Percentiles rank a stretch among this genome's conserved stretches.
Evolutionary conservation across 2,113 vertebrate species (phyloP).

Genomic region (Epinephelus fuscoguttatus): DNA sequence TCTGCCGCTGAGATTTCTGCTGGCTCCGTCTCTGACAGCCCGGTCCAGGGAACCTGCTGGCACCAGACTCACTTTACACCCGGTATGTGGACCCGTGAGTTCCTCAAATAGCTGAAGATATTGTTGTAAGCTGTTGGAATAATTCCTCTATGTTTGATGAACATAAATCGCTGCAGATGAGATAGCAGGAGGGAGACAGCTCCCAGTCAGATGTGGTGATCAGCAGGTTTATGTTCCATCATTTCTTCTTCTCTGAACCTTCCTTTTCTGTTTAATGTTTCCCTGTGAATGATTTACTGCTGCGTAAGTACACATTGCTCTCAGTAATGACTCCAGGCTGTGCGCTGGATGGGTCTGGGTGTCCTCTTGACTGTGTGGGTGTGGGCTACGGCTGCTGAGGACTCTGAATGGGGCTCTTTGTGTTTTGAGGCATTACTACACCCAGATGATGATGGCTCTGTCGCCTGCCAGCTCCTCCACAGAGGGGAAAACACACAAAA

Average conservation of each 20-base stretch:
- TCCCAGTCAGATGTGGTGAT: slow-evolving; percentile 20
- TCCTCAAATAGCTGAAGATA: slow-evolving; percentile 38
- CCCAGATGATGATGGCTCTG: slow-evolving; percentile 46
- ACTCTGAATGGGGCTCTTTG: slow-evolving; percentile 76
- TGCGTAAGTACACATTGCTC: slow-evolving; percentile 33
- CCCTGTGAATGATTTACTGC: slow-evolving; percentile 50
- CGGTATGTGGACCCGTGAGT: slow-evolving; percentile 29
- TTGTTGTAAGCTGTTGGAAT: slow-evolving; percentile 59
- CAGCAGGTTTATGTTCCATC: slow-evolving; percentile 12
- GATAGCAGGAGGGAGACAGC: slow-evolving; percentile 31
- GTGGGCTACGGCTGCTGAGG: slow-evolving; percentile 51
- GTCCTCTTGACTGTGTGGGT: slow-evolving; percentile 67
- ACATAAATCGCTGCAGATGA: slow-evolving; percentile 28
- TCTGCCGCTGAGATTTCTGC: slow-evolving; percentile 47
- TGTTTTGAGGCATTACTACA: slow-evolving; percentile 47
- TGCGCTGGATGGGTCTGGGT: slow-evolving; percentile 55
- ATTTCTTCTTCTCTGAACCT: slow-evolving; percentile 10
- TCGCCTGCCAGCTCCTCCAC: slow-evolving; percentile 36
- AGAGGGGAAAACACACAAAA: slow-evolving; percentile 31
- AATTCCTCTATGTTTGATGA: slow-evolving; percentile 29
- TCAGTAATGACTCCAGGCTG: slow-evolving; percentile 71
- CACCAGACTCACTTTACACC: slow-evolving; percentile 42
- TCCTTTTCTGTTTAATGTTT: slow-evolving; percentile 26
- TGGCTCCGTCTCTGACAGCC: slow-evolving; percentile 36
- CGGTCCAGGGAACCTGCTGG: slow-evolving; percentile 55